Conservation (phyloP, 2,113 vertebrate species). For the Neolamprologus sp. region DNA sequence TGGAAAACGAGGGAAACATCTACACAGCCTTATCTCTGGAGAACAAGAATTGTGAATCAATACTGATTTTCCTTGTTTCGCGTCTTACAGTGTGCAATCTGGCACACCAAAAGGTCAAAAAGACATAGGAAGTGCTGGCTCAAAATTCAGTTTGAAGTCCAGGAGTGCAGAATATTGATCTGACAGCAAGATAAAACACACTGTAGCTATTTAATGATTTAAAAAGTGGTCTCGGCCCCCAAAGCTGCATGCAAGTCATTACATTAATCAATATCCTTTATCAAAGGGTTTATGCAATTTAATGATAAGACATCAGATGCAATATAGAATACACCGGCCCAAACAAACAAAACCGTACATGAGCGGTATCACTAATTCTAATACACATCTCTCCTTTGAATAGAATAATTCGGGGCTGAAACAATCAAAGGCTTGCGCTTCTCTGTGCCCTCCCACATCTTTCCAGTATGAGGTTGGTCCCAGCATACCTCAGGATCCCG, state of each 20-base stretch:
- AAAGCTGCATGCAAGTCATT: neutral
- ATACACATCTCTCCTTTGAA: neutral
- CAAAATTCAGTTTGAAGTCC: neutral
- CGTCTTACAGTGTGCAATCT: neutral
- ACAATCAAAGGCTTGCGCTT: neutral
- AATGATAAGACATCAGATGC: neutral
- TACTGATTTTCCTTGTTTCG: conserved; percentile 29
- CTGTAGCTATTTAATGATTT: neutral
- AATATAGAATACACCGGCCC: neutral
- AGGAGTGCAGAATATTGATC: neutral
- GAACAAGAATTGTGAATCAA: conserved; percentile 36
- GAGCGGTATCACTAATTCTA: neutral
- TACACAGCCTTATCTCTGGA: neutral
- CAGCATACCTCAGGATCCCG: conserved; percentile 13
- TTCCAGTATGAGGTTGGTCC: neutral
- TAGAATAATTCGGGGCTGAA: neutral
- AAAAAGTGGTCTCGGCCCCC: neutral
- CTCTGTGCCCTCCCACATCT: neutral
- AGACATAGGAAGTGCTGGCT: neutral
- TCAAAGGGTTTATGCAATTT: neutral
- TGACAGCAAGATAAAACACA: neutral
- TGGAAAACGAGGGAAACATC: neutral
- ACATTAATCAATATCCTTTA: neutral
- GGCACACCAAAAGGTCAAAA: conserved; percentile 1
- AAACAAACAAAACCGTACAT: neutral